Evolutionary conservation across 2,888 invertebrate genomes (phyloP).

Genomic region (Lacanobia oleracea): DNA sequence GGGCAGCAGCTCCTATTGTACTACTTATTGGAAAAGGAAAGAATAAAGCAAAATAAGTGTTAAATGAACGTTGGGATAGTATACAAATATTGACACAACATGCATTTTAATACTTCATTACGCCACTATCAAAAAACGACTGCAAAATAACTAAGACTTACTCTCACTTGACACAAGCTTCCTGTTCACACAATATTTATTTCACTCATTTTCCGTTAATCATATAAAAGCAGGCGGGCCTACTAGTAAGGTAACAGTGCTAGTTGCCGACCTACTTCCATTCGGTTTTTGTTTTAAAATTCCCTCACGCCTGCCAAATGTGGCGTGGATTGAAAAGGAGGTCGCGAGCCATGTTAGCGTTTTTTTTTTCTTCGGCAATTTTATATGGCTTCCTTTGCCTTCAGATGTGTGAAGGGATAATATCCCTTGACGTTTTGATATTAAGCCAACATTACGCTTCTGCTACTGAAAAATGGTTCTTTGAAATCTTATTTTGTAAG

Average conservation of each 20-base stretch:
- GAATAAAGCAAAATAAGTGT: not conserved
- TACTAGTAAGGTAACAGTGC: slow-evolving; percentile 56
- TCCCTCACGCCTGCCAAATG: slow-evolving; percentile 80
- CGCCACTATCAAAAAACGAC: not conserved
- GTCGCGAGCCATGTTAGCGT: slow-evolving; percentile 71
- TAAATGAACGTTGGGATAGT: not conserved
- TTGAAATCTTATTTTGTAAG: slow-evolving; percentile 8
- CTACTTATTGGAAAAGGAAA: slow-evolving; percentile 15
- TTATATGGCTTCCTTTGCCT: slow-evolving; percentile 67
- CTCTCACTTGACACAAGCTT: slow-evolving; percentile 25
- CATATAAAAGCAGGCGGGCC: slow-evolving; percentile 58
- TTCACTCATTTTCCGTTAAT: slow-evolving; percentile 56
- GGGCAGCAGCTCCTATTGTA: slow-evolving; percentile 11
- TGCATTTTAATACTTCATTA: too few relatives aligned
- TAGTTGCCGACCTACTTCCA: slow-evolving; percentile 64
- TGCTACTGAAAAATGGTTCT: slow-evolving; percentile 15
- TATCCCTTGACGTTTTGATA: slow-evolving; percentile 53
- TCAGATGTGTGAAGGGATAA: slow-evolving; percentile 52
- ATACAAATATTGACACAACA: not conserved
- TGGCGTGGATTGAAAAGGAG: slow-evolving; percentile 72
- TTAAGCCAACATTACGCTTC: slow-evolving; percentile 54
- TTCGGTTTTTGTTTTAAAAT: slow-evolving; percentile 80
- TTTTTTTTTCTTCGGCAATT: slow-evolving; percentile 65
- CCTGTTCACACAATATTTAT: slow-evolving; percentile 51
- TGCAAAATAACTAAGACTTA: not conserved